Percentiles rank a stretch among this genome's conserved stretches.
phyloP scores from a whole-genome alignment of 2,113 vertebrate species.

The Panthera leo region DNA sequence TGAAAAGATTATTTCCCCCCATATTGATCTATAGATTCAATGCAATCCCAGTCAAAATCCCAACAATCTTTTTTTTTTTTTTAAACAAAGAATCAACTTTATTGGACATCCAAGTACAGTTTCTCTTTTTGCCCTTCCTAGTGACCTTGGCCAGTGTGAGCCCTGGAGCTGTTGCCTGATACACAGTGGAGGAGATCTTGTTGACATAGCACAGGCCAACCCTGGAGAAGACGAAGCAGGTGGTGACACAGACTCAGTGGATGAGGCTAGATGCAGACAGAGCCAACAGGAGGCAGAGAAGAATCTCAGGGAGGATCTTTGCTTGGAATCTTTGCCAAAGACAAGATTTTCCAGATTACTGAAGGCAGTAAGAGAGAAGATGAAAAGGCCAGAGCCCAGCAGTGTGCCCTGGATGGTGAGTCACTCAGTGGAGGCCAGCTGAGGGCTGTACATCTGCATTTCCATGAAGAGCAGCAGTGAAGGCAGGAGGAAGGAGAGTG shows the following conservation, averaged over 20 bases:
- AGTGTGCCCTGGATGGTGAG: conserved; percentile 95
- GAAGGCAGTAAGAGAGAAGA: conserved; percentile 96
- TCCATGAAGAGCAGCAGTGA: conserved; percentile 95
- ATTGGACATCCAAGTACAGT: conserved; percentile 83
- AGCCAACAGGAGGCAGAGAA: conserved; percentile 91
- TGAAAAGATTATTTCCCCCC: background rate
- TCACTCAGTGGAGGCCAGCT: conserved; percentile 94
- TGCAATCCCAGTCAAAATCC: background rate
- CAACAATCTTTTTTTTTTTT: background rate
- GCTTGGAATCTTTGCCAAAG: conserved; percentile 98
- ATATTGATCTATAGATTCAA: background rate
- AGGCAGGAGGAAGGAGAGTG: conserved; percentile 90
- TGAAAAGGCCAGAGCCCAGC: conserved; percentile 93
- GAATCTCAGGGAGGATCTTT: conserved; percentile 96
- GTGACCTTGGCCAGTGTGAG: conserved; percentile 86
- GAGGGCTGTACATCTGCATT: conserved; percentile 97
- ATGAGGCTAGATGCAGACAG: conserved; percentile 96
- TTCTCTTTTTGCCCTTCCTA: conserved; percentile 95
- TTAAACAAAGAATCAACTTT: conserved; percentile 79
- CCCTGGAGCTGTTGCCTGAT: conserved; percentile 87
- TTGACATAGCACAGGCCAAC: conserved; percentile 95
- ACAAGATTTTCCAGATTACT: conserved; percentile 96
- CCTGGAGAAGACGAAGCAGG: conserved; percentile 96
- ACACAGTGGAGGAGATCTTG: conserved; percentile 95
- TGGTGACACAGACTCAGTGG: conserved; percentile 96